phyloP scores from a whole-genome alignment of 2,797 vertebrate genomes.

The Simalia tracyae region DNA sequence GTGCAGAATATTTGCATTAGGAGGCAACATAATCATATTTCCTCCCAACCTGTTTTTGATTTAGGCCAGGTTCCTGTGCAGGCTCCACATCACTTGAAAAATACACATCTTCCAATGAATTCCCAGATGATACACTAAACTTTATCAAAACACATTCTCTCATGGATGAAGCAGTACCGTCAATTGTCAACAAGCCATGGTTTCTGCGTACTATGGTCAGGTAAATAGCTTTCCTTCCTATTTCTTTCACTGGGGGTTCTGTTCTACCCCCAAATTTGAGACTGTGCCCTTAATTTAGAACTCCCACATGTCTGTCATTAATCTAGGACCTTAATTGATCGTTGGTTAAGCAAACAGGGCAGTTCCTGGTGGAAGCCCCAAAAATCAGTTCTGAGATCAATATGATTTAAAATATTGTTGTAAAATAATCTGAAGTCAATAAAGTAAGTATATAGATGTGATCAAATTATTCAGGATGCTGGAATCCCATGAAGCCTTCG shows the following conservation, averaged over 20 bases:
- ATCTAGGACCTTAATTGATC: slow-evolving; percentile 36
- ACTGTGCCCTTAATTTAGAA: slow-evolving; percentile 16
- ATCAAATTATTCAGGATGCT: background rate
- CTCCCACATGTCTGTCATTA: slow-evolving; percentile 40
- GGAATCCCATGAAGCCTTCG: background rate
- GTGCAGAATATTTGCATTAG: slow-evolving; percentile 50
- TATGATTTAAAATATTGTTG: background rate
- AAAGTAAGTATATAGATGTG: background rate
- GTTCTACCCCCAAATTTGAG: background rate
- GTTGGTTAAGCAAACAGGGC: background rate
- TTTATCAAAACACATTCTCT: slow-evolving; percentile 98
- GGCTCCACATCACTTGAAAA: slow-evolving; percentile 85
- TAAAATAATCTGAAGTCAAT: background rate
- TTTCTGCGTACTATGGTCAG: slow-evolving; percentile 99
- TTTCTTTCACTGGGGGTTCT: background rate
- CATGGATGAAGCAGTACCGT: slow-evolving; percentile 96
- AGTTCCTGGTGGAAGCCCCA: background rate
- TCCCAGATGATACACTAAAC: slow-evolving; percentile 96
- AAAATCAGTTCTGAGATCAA: background rate
- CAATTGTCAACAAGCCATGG: slow-evolving; percentile 92
- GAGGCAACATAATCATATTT: slow-evolving; percentile 44
- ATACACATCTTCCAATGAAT: slow-evolving; percentile 92
- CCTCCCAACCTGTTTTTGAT: slow-evolving; percentile 43
- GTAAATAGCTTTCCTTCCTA: slow-evolving; percentile 70
- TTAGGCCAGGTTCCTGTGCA: slow-evolving; percentile 92